Evolutionary conservation across 1,140 invertebrate species (phyloP), one percentile per base, ranked within the genome.

Genomic region (Diuraphis noxia): DNA sequence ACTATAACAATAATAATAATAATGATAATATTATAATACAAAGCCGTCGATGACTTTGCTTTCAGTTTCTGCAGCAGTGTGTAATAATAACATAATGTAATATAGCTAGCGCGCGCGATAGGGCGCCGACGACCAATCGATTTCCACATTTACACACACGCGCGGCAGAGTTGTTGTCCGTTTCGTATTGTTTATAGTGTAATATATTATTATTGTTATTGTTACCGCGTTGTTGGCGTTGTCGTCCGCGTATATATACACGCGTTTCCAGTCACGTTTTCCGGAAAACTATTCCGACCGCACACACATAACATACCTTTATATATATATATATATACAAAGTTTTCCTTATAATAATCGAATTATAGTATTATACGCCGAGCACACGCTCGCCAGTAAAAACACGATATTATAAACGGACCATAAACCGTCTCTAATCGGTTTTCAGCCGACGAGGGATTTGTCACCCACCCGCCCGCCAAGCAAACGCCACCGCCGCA

Each of bases 381-480:
- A 13, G 13, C 13, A n/a, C 56, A 72, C 56, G 56, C 56, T 72
- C 56, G 56, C 56, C 30, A 72, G 56, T 72, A 72, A 72, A 72
- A 72, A 72, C 56, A 63, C 56, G 56, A 72, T 72, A 72, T 72
- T 72, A 72, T 72, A 72, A 72, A 72, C 56, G 56, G 56, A 72
- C 56, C 56, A 72, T 72, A 72, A 72, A 72, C 56, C 56, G 56
- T 72, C 56, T 85, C 41, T 85, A 43, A 85, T 85, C 82, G 82
- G 30, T 82, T 43, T 85, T 43, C 30, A 41, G 82, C 41, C 41
- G 82, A 17, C 41, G 41, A 86, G 84, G 84, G 84, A 86, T 49
- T 52, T 36, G 84, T 86, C 43, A 36, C 46, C 84, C 43, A 25
- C 84, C 84, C 43, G 38, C 43, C 34, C 43, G 21, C 25, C n/a